Evolutionary conservation across 2,888 invertebrate genomes (phyloP).

Genomic region (Harpalus rubripes): DNA sequence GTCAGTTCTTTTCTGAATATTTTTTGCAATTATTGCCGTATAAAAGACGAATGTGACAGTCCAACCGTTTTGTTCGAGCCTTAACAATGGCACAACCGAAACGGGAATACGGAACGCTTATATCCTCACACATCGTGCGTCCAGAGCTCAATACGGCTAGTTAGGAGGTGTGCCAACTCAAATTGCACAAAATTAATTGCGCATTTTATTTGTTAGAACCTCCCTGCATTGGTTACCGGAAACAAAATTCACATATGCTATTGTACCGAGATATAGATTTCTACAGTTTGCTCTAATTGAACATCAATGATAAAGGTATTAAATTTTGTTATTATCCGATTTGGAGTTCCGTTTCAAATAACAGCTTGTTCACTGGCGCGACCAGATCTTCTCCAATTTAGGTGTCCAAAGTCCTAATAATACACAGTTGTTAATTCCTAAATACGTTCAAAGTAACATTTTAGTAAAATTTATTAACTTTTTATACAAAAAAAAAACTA

Average conservation of each 20-base stretch:
- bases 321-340: too few relatives aligned
- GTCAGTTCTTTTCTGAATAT: conserved; percentile 60
- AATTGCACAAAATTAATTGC: conserved; percentile 22
- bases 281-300: background rate
- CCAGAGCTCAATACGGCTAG: conserved; percentile 22
- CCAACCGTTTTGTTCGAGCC: conserved; percentile 47
- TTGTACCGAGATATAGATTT: background rate
- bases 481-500: too few relatives aligned
- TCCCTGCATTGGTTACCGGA: background rate
- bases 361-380: too few relatives aligned
- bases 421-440: too few relatives aligned
- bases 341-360: too few relatives aligned
- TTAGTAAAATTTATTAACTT: too few relatives aligned
- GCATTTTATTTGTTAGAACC: background rate
- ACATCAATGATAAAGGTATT: too few relatives aligned
- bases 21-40: conserved; percentile 59
- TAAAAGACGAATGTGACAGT: conserved; percentile 63
- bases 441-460: too few relatives aligned
- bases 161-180: conserved; percentile 25
- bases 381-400: too few relatives aligned
- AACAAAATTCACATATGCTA: background rate
- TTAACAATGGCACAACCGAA: conserved; percentile 32
- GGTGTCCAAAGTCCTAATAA: too few relatives aligned
- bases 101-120: conserved; percentile 30
- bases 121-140: conserved; percentile 39